Percentiles rank a stretch among this genome's conserved stretches.
These are phyloP conservation scores for Epizoanthus fatuus DNA, from an alignment of 92 coral and sea anemone species.

Conservation along the genomic window DNA sequence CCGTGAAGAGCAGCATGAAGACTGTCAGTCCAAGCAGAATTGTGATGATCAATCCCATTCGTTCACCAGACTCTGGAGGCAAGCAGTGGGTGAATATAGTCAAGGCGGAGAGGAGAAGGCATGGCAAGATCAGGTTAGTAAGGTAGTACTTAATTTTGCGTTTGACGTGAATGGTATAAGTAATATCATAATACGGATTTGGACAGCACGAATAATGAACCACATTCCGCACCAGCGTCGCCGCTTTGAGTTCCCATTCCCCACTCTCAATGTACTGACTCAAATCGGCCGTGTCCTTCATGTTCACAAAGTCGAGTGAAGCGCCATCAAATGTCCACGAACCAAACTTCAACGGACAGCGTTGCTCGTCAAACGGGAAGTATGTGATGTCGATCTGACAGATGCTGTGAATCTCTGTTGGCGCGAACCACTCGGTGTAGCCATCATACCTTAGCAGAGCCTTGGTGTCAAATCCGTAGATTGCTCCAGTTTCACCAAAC, in stretches of 20 bases:
- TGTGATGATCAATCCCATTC: slow-evolving; percentile 94
- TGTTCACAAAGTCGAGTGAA: slow-evolving; percentile 75
- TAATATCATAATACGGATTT: slow-evolving; percentile 91
- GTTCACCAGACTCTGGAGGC: slow-evolving; percentile 99
- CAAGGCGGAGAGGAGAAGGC: slow-evolving; percentile 85
- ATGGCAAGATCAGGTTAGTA: slow-evolving; percentile 92
- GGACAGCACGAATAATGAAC: slow-evolving; percentile 88
- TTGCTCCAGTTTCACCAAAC: slow-evolving; percentile 96
- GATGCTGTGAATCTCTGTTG: slow-evolving; percentile 99
- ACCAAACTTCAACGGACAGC: slow-evolving; percentile 90
- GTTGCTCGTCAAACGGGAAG: slow-evolving; percentile 97
- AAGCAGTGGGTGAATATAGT: slow-evolving; percentile 92
- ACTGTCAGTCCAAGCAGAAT: slow-evolving; percentile 94
- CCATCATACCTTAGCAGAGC: slow-evolving; percentile 82
- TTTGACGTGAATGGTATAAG: slow-evolving; percentile 88
- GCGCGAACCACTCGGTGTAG: slow-evolving; percentile 91
- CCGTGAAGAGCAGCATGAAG: slow-evolving; percentile 98
- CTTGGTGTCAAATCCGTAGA: slow-evolving; percentile 89
- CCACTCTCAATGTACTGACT: slow-evolving; percentile 86
- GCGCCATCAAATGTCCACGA: slow-evolving; percentile 98
- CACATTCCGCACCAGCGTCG: slow-evolving; percentile 74
- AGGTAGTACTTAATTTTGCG: slow-evolving; percentile 88
- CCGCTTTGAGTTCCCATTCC: slow-evolving; percentile 90
- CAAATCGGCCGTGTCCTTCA: slow-evolving; percentile 81
- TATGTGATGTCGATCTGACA: slow-evolving; percentile 90